Base-by-base conservation (phyloP, 2,797 vertebrate species). In the Astyanax mexicanus region DNA sequence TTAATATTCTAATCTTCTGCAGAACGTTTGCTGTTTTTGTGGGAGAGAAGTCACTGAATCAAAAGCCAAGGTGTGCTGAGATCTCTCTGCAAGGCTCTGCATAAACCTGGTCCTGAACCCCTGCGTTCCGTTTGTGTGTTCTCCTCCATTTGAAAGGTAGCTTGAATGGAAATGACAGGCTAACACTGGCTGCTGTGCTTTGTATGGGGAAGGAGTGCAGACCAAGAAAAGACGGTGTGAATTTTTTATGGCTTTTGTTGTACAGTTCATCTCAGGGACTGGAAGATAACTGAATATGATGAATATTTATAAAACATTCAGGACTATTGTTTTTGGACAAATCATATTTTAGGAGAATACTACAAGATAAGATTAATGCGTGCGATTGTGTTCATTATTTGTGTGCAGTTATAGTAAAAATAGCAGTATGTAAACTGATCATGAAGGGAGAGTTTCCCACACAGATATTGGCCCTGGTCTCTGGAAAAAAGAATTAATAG, bases 161-260 rank as follows among this genome's bases (percentile, higher is more conserved):
- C 17, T 35, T 69, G 54, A 62, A 51, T 40, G 25, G 42, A 69
- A 69, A 67, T 52, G 55, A 61, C 65, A 42, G 21, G 35, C 7
- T 13, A 61, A 37, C 47, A 54, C 37, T 44, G 64, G 15, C 12
- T 35, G 38, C 40, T 38, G 4, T 23, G 25, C 54, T 75, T 61
- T 61, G 51, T n/a, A 4, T 9, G 42, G 37, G 15, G 27, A 38
- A 75, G 21, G 40, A 40, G 21, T n/a, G 0, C 32, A 60, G 52
- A 35, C 42, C 17, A 21, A 27, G 42, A 35, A 13, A 8, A 54
- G 27, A 32, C 49, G 64, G 64, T 67, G 64, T 67, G 44, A 67
- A 67, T 49, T 67, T 67, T 49, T 29, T 49, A 67, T 32, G 44
- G 17, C 25, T 25, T 49, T 29, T 27, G 15, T 17, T 49, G 19